phyloP scores from a whole-genome alignment of 2,888 invertebrate genomes.

The Microdon myrmicae region DNA sequence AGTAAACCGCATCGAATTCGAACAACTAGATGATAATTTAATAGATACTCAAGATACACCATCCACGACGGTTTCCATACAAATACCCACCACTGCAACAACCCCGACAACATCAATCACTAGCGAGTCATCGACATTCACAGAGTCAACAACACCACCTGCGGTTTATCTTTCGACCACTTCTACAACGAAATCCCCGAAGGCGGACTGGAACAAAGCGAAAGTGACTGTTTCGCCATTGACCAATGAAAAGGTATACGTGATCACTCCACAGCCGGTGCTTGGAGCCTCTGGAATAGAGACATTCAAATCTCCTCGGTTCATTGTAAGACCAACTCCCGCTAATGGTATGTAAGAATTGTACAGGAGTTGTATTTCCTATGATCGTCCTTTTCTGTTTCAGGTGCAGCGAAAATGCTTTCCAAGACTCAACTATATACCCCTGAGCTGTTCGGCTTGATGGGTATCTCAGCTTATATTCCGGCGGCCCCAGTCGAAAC shows the following conservation, averaged over 20 bases:
- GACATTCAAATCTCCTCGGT: conserved; percentile 67
- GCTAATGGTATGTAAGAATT: conserved; percentile 61
- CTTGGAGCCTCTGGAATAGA: conserved; percentile 54
- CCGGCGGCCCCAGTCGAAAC: conserved; percentile 70
- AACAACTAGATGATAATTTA: conserved; percentile 59
- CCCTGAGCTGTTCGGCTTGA: conserved; percentile 68
- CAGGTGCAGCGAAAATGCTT: conserved; percentile 47
- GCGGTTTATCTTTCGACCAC: conserved; percentile 56
- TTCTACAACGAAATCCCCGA: conserved; percentile 53
- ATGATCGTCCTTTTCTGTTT: conserved; percentile 30
- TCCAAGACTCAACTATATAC: conserved; percentile 55
- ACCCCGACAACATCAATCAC: conserved; percentile 62
- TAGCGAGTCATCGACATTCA: conserved; percentile 67
- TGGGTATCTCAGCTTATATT: conserved; percentile 69
- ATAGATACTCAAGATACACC: conserved; percentile 52
- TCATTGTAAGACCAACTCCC: conserved; percentile 71
- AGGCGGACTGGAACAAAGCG: conserved; percentile 73
- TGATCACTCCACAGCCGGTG: conserved; percentile 80
- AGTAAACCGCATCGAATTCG: conserved; percentile 56
- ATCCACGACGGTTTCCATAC: conserved; percentile 42
- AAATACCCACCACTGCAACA: conserved; percentile 40
- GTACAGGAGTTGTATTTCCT: not conserved
- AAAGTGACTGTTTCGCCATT: conserved; percentile 79
- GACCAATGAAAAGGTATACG: conserved; percentile 83
- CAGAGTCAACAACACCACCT: conserved; percentile 56